A percentile compares a stretch with the other conserved stretches of the same genome.
Evolutionary conservation across 1,140 invertebrate genomes (phyloP).

Genomic region (Halesus radiatus): DNA sequence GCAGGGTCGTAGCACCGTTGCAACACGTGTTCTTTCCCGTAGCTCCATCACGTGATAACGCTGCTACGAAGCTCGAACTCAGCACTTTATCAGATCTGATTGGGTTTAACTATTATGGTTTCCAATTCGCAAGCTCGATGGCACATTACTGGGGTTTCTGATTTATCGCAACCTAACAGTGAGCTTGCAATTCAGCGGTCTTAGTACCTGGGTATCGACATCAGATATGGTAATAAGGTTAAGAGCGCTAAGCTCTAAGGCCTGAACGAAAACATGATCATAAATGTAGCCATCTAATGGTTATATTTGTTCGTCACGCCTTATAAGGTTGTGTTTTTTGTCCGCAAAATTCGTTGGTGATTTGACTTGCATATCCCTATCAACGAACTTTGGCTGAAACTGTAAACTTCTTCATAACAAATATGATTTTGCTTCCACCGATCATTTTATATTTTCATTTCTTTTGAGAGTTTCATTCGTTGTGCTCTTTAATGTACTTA

Average conservation of each 20-base stretch:
- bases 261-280: constrained; percentile 7
- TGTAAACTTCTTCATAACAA: no score
- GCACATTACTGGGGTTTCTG: constrained; percentile 12
- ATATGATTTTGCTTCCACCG: no score
- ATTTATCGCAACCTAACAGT: constrained; percentile 8
- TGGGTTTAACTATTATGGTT: neutral
- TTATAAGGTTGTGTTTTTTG: neutral
- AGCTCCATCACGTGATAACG: neutral
- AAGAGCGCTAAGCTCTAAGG: neutral
- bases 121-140: neutral
- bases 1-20: neutral
- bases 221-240: constrained; percentile 22
- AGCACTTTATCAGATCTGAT: neutral
- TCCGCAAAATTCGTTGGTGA: no score
- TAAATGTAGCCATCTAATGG: constrained; percentile 9
- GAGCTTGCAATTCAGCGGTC: neutral
- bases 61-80: neutral
- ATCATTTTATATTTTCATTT: no score
- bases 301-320: constrained; percentile 26
- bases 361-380: no score
- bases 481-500: neutral
- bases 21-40: constrained; percentile 33
- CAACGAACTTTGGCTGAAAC: no score
- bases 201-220: constrained; percentile 1
- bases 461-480: neutral